Evolutionary conservation across 2,888 invertebrate species (phyloP).

Genomic region (Rhingia rostrata): DNA sequence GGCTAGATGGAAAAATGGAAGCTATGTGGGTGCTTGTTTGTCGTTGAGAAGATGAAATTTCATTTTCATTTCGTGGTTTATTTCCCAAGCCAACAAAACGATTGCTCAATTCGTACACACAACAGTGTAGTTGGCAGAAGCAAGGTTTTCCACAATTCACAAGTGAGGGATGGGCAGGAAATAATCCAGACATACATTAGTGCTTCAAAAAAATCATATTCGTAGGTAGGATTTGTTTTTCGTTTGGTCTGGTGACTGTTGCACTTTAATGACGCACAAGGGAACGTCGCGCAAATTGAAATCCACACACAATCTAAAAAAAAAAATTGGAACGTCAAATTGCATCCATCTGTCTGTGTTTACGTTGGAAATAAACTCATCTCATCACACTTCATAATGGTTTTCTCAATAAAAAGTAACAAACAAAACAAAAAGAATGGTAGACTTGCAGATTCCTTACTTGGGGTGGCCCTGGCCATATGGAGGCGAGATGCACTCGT

Average conservation of each 20-base stretch:
- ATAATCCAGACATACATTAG: slow-evolving; percentile 71
- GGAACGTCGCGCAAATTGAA: slow-evolving; percentile 33
- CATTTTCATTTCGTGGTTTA: slow-evolving; percentile 65
- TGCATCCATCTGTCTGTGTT: slow-evolving; percentile 67
- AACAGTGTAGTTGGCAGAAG: background rate
- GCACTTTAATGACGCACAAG: slow-evolving; percentile 49
- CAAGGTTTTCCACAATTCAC: slow-evolving; percentile 46
- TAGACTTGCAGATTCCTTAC: slow-evolving; percentile 9
- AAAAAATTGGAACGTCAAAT: slow-evolving; percentile 35
- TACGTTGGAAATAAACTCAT: slow-evolving; percentile 70
- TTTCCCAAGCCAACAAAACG: slow-evolving; percentile 43
- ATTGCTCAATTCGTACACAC: slow-evolving; percentile 53
- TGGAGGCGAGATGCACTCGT: slow-evolving; percentile 39
- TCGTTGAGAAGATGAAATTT: slow-evolving; percentile 54
- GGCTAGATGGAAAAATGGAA: slow-evolving; percentile 37
- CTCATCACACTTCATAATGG: slow-evolving; percentile 59
- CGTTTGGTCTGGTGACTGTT: slow-evolving; percentile 54
- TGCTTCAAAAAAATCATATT: slow-evolving; percentile 31
- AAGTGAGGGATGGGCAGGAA: slow-evolving; percentile 72
- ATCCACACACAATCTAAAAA: slow-evolving; percentile 1
- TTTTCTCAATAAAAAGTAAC: slow-evolving; percentile 28
- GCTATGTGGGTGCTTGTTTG: slow-evolving; percentile 65
- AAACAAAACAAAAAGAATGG: background rate
- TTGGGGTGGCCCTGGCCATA: background rate
- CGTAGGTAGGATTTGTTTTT: slow-evolving; percentile 64